Base-by-base conservation (phyloP, 2,797 vertebrate genomes). In the Vireo griseus region DNA sequence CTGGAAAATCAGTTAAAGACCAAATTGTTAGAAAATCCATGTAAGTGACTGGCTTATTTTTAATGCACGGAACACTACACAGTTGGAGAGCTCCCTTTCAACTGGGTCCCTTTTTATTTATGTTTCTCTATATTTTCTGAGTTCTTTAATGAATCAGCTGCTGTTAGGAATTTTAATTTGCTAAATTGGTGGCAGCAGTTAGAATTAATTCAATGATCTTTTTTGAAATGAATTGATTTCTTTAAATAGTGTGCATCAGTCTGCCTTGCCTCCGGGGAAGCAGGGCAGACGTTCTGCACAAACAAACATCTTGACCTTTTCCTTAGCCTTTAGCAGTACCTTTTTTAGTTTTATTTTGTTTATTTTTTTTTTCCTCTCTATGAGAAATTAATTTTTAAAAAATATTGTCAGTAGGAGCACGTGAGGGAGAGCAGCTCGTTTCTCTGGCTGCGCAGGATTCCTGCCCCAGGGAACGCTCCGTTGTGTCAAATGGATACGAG, bases 271-370 rank as follows among this genome's bases (percentile, higher is more conserved):
- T 95, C 94, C 0, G 12, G 95, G 94, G 94, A 97, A 58, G 55
- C 3, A 16, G 95, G 94, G 89, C 93, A 90, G 91, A 88, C 84
- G 11, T 45, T 47, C 94, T 94, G 94, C 94, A 96, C 95, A 97
- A 97, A 96, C 94, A 97, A 96, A 97, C 94, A 97, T 96, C 95
- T 97, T 97, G 95, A 97, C 96, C 96, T 97, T 97, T 97, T 97
- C 95, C 88, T 91, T 93, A 95, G 94, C 94, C 92, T 96, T 97
- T 91, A 97, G 94, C 95, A 45, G 87, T 92, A 92, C 78, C 67
- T 87, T 95, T 94, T 67, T 39, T 42, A 31, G 13, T 72, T 73
- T 73, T 37, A 6, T 59, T 69, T 45, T 17, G 11, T 29, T 39
- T 39, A 11, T 10, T 66, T 51, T 57, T 63, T 65, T 72, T n/a